phyloP scores from a whole-genome alignment of 2,888 invertebrate genomes.

The Andricus curvator region DNA sequence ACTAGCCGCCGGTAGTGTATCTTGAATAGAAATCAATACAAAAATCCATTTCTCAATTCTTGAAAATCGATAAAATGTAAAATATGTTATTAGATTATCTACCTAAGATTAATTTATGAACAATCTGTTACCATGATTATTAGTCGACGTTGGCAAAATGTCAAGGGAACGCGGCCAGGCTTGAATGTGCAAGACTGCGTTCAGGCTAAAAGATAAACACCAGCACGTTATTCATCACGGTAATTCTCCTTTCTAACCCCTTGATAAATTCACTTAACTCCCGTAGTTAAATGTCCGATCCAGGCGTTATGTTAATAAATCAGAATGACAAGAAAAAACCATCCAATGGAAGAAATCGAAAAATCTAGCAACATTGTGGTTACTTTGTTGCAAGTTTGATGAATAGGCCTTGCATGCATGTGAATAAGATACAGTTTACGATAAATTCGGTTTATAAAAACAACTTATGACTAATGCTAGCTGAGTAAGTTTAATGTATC shows the following conservation, averaged over 20 bases:
- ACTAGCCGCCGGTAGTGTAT: no score
- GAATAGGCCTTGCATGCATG: conserved; percentile 11
- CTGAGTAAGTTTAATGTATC: conserved; percentile 19
- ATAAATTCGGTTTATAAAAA: conserved; percentile 20
- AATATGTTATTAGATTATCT: background rate
- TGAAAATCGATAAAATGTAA: background rate
- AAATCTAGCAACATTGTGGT: conserved; percentile 18
- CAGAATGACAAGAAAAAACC: conserved; percentile 9
- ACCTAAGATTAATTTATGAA: conserved; percentile 50
- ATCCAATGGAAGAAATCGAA: background rate
- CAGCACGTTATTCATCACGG: background rate
- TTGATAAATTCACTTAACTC: conserved; percentile 14
- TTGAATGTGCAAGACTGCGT: conserved; percentile 13
- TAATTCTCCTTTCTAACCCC: background rate
- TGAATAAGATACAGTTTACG: conserved; percentile 24
- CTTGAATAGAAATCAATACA: background rate
- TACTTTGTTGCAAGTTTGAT: conserved; percentile 32
- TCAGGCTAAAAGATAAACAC: background rate
- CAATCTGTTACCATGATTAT: conserved; percentile 53
- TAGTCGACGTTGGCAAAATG: conserved; percentile 46
- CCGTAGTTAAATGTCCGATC: background rate
- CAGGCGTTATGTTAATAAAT: conserved; percentile 16
- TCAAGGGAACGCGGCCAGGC: conserved; percentile 48
- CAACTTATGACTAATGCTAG: conserved; percentile 29
- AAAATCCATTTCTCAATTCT: background rate